Evolutionary conservation across 2,113 vertebrate genomes (phyloP), one percentile per base, ranked within the genome.

Genomic region (Callorhinus ursinus): DNA sequence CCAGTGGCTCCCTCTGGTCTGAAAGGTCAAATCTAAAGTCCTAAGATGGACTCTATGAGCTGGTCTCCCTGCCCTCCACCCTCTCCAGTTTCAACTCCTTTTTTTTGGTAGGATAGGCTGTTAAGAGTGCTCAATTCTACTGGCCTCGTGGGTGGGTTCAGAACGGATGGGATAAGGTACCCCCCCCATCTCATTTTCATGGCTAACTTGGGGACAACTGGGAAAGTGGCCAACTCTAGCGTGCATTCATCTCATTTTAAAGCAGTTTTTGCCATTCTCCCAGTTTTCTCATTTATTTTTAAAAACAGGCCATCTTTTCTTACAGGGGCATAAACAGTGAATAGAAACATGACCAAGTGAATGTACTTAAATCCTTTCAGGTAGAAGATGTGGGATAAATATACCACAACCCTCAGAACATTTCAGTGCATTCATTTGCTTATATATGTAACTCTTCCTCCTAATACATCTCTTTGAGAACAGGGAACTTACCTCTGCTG

Each of bases 271-370:
- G 36, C 42, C 84, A 49, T 84, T 21, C 31, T 55, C n/a, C 67
- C 31, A 49, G 5, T 71, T 81, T 39, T 21, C 65, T 55, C 57
- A 63, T n/a, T 33, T 93, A 36, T 82, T 96, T 93, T 90, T 12
- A 63, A 77, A 82, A 67, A 84, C 33, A 80, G 33, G n/a, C 42
- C 28, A 22, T 49, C 33, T 82, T 33, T 90, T 39, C 74, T 93
- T 87, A 39, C 13, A 77, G 21, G 42, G 33, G 72, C 55, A 83
- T 9, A 90, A 93, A 79, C 55, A 90, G 11, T 24, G 76, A 57
- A 36, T 26, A 51, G 90, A 93, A 97, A 83, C 61, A 55, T 83
- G 71, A 93, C 2, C 84, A 92, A 57, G 55, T 33, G 49, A 72
- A 85, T 63, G 24, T 16, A 86, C 7, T 55, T 63, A 55, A 93